These are phyloP conservation scores for Thymelicus sylvestris DNA, from an alignment of 2,888 invertebrate species.

Conservation along the genomic window DNA sequence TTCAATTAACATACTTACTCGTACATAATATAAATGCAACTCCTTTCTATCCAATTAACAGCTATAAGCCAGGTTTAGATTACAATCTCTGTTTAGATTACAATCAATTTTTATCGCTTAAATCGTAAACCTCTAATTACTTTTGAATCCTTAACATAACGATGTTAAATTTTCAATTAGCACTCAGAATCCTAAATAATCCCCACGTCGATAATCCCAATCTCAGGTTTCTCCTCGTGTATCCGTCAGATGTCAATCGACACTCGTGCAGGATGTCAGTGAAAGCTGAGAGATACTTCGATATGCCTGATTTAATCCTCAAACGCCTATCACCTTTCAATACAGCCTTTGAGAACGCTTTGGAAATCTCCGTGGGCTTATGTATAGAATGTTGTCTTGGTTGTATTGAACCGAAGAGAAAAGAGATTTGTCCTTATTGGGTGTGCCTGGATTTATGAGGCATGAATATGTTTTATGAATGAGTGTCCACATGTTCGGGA, in stretches of 20 bases:
- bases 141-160: background rate
- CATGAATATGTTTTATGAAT: background rate
- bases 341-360: constrained; percentile 10
- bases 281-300: constrained; percentile 5
- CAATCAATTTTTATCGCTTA: too few relatives aligned
- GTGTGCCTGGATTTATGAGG: background rate
- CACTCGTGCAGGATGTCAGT: constrained; percentile 3
- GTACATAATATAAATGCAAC: too few relatives aligned
- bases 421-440: background rate
- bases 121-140: too few relatives aligned
- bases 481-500: background rate
- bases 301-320: constrained; percentile 25
- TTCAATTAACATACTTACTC: too few relatives aligned
- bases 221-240: constrained; percentile 13
- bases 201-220: constrained; percentile 3
- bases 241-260: constrained; percentile 27
- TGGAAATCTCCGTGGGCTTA: constrained; percentile 6
- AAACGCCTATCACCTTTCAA: constrained; percentile 11
- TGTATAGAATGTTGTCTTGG: background rate
- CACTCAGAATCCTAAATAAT: constrained; percentile 10
- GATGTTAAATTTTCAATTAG: constrained; percentile 11
- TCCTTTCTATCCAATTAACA: too few relatives aligned
- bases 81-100: too few relatives aligned
- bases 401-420: background rate
- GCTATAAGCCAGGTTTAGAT: too few relatives aligned